phyloP scores from a whole-genome alignment of 2,113 vertebrate species.

The Nycticorax nycticorax region DNA sequence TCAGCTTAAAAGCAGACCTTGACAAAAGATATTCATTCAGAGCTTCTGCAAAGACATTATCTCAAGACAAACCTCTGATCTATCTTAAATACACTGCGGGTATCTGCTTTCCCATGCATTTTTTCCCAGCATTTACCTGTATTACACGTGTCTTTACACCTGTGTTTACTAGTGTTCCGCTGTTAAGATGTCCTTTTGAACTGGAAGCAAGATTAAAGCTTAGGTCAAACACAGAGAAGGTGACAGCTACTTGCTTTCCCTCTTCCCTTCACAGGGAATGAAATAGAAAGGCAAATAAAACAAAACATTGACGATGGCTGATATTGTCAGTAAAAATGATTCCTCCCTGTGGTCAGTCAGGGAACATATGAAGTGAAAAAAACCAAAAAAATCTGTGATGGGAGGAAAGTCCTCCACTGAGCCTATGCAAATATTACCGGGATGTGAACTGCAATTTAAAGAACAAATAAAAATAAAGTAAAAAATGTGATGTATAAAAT shows the following conservation, averaged over 20 bases:
- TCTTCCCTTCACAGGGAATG: neutral
- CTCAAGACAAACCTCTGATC: neutral
- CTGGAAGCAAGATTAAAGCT: neutral
- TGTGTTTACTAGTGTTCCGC: neutral
- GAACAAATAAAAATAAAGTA: neutral
- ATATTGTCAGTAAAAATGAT: neutral
- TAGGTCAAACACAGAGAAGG: neutral
- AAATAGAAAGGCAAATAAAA: neutral
- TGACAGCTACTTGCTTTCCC: neutral
- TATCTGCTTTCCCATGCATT: neutral
- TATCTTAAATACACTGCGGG: neutral
- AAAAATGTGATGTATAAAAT: neutral
- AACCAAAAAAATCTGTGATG: neutral
- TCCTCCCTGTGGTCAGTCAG: slow-evolving; percentile 16
- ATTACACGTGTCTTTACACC: neutral
- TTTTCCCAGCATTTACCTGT: neutral
- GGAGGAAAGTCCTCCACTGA: neutral
- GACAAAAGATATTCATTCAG: neutral
- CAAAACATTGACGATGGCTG: neutral
- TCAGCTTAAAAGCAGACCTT: neutral
- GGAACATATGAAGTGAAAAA: neutral
- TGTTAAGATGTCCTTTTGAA: neutral
- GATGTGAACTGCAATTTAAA: neutral
- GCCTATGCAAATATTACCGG: neutral
- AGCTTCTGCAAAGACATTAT: neutral